Percentiles rank a stretch among this genome's conserved stretches.
Evolutionary conservation across 2,888 invertebrate species (phyloP).

Genomic region (Drymonia ruficornis): DNA sequence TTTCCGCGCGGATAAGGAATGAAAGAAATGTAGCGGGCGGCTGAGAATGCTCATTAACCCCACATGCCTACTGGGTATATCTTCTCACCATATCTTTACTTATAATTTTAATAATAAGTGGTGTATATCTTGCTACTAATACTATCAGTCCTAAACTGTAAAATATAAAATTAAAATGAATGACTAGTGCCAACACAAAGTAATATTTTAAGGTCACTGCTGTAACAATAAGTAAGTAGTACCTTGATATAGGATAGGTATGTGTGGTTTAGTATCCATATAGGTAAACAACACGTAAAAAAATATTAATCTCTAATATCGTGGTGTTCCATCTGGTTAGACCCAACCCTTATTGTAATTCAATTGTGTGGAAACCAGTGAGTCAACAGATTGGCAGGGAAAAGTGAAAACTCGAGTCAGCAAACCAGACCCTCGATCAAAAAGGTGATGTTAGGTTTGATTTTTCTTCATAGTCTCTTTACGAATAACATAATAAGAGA

Average conservation of each 20-base stretch:
- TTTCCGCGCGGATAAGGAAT: neutral
- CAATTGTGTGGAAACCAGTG: conserved; percentile 8
- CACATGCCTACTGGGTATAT: neutral
- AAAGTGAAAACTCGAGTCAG: conserved; percentile 6
- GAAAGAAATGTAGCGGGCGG: neutral
- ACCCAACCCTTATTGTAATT: conserved; percentile 8
- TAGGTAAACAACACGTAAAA: conserved; percentile 1
- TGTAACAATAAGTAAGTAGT: too few relatives aligned
- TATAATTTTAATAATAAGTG: too few relatives aligned
- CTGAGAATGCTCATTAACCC: neutral
- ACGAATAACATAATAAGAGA: too few relatives aligned
- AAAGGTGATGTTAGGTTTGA: neutral
- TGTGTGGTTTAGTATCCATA: too few relatives aligned
- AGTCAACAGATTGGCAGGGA: conserved; percentile 4
- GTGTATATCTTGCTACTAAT: too few relatives aligned
- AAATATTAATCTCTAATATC: conserved; percentile 5
- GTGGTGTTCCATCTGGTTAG: conserved; percentile 5
- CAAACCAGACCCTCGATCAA: conserved; percentile 1
- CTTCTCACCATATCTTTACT: neutral
- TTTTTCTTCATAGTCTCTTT: neutral
- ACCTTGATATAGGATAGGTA: too few relatives aligned
- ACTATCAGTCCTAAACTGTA: too few relatives aligned
- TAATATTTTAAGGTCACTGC: too few relatives aligned
- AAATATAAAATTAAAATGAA: too few relatives aligned
- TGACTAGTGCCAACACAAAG: too few relatives aligned